Percentiles rank a stretch among this genome's conserved stretches.
phyloP scores from a whole-genome alignment of 1,140 invertebrate genomes.

The Tetraneura akinire region DNA sequence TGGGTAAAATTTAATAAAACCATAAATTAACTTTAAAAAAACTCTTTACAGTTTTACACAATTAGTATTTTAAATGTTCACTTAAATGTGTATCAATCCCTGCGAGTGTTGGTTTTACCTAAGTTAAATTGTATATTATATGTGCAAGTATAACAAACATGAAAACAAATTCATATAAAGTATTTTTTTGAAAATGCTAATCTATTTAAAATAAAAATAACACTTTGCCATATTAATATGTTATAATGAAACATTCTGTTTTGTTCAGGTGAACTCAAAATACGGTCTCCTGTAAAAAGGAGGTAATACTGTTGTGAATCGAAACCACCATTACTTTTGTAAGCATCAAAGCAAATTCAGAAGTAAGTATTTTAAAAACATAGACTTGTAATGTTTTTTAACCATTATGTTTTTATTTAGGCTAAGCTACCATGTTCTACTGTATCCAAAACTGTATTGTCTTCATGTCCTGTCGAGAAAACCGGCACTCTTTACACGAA shows the following conservation, averaged over 20 bases:
- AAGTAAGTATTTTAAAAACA: slow-evolving; percentile 16
- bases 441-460: slow-evolving; percentile 44
- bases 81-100: no score
- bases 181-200: no score
- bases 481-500: slow-evolving; percentile 47
- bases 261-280: slow-evolving; percentile 11
- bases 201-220: neutral
- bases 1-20: no score
- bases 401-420: neutral
- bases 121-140: no score
- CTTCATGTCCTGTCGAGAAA: slow-evolving; percentile 52
- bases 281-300: slow-evolving; percentile 49
- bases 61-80: no score
- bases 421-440: slow-evolving; percentile 46
- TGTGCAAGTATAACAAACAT: no score
- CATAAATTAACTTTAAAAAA: no score
- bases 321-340: slow-evolving; percentile 49
- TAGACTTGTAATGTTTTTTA: neutral
- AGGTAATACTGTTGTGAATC: slow-evolving; percentile 48
- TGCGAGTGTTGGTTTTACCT: no score
- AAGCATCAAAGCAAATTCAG: slow-evolving; percentile 40
- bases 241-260: neutral
- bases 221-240: neutral
- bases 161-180: no score
- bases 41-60: no score